Conservation (phyloP, 2,797 vertebrate genomes). For the Siniperca undulata region DNA sequence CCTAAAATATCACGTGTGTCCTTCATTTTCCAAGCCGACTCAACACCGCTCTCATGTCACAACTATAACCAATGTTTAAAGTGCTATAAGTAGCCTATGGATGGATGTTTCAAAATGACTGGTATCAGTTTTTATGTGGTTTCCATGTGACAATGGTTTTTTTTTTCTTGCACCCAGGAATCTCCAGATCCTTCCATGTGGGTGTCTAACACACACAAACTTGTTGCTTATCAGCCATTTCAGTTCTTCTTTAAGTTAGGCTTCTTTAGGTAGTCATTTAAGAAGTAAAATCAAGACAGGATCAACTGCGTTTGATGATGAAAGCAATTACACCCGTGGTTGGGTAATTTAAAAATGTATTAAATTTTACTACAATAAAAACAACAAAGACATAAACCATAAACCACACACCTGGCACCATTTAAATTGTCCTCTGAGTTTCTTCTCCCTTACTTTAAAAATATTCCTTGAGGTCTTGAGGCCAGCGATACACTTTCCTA, state of each 20-base stretch:
- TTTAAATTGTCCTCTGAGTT: neutral
- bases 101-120: constrained; percentile 61
- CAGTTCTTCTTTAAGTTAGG: neutral
- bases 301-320: neutral
- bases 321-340: neutral
- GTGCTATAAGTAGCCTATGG: constrained; percentile 64
- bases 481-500: neutral
- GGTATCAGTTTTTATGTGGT: constrained; percentile 64
- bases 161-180: constrained; percentile 37
- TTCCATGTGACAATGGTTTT: constrained; percentile 57
- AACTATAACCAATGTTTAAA: constrained; percentile 69
- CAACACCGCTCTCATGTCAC: constrained; percentile 47
- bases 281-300: neutral
- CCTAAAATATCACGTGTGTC: constrained; percentile 69
- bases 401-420: neutral
- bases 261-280: neutral
- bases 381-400: constrained; percentile 11
- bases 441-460: neutral
- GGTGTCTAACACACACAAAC: constrained; percentile 3
- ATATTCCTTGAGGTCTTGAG: neutral
- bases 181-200: constrained; percentile 23
- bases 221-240: neutral
- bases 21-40: constrained; percentile 60
- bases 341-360: neutral
- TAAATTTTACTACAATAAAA: neutral